Percentiles rank a stretch among this genome's conserved stretches.
Conservation (phyloP, 1,140 invertebrate genomes). For the Paralvinella palmiformis region DNA sequence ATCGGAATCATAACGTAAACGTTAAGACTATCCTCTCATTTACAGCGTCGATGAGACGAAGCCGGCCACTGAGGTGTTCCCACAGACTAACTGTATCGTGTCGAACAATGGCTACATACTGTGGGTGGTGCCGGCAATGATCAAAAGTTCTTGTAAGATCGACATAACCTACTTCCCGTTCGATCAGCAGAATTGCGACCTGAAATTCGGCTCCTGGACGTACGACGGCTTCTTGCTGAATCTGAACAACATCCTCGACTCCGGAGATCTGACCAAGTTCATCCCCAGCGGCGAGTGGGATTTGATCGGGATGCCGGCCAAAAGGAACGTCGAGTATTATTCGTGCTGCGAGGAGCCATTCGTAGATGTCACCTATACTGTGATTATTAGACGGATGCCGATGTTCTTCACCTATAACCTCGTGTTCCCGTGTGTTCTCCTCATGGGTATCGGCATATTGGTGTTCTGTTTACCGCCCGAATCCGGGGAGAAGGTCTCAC, state of each 20-base stretch:
- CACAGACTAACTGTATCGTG: slow-evolving; percentile 45
- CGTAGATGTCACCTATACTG: slow-evolving; percentile 13
- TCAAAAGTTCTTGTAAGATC: slow-evolving; percentile 53
- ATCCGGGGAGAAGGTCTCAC: slow-evolving; percentile 95
- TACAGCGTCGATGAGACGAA: slow-evolving; percentile 17
- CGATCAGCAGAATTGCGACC: slow-evolving; percentile 85
- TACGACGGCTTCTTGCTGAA: slow-evolving; percentile 15
- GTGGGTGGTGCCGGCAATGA: slow-evolving; percentile 54
- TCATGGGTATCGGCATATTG: slow-evolving; percentile 58
- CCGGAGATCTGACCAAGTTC: slow-evolving; percentile 6
- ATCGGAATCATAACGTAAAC: too few species aligned
- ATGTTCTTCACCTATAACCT: slow-evolving; percentile 18
- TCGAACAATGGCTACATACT: slow-evolving; percentile 54
- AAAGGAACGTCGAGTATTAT: slow-evolving; percentile 9
- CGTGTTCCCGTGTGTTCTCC: slow-evolving; percentile 18
- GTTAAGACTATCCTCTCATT: background rate
- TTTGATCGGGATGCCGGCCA: slow-evolving; percentile 6
- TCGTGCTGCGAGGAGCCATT: slow-evolving; percentile 5
- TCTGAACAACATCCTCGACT: slow-evolving; percentile 5
- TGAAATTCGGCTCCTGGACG: slow-evolving; percentile 74
- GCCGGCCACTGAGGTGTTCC: slow-evolving; percentile 3
- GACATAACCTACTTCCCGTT: slow-evolving; percentile 95
- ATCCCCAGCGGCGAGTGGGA: slow-evolving; percentile 10
- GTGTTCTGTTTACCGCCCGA: slow-evolving; percentile 97
- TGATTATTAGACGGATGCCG: slow-evolving; percentile 11